phyloP scores from a whole-genome alignment of 2,113 vertebrate genomes.

The Neopipo cinnamomea region DNA sequence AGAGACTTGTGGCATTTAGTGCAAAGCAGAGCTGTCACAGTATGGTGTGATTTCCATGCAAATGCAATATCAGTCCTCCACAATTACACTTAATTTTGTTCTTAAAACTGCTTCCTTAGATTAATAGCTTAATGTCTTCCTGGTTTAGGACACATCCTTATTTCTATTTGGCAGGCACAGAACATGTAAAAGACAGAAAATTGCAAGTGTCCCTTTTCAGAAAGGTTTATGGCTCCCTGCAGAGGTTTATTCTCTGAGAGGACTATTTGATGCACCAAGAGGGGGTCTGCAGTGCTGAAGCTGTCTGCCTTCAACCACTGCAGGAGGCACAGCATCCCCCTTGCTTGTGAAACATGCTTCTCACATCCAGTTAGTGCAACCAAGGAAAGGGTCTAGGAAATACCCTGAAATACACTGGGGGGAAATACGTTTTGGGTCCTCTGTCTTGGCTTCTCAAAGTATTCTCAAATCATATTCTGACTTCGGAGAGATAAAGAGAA shows the following conservation, averaged over 20 bases:
- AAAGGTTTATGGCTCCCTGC: background rate
- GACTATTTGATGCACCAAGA: background rate
- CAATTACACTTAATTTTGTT: background rate
- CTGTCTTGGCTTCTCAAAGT: background rate
- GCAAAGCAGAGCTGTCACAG: background rate
- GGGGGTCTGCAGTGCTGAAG: background rate
- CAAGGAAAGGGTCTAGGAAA: background rate
- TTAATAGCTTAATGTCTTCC: constrained; percentile 17
- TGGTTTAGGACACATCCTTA: background rate
- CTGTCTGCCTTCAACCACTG: background rate
- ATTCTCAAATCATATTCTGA: background rate
- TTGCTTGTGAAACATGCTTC: background rate
- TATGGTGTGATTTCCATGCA: background rate
- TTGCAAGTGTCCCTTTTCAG: background rate
- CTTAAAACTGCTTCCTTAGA: background rate
- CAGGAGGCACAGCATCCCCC: background rate
- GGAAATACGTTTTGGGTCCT: background rate
- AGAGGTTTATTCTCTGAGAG: background rate
- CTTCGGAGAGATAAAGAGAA: background rate
- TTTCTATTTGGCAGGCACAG: background rate
- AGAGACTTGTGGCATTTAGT: background rate
- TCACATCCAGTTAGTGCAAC: background rate
- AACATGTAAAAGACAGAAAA: background rate
- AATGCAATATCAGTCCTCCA: background rate
- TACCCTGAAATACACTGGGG: background rate